A percentile compares a stretch with the other conserved stretches of the same genome.
Evolutionary conservation across 1,140 invertebrate species (phyloP).

Genomic region (Pemphigus obesinymphae): DNA sequence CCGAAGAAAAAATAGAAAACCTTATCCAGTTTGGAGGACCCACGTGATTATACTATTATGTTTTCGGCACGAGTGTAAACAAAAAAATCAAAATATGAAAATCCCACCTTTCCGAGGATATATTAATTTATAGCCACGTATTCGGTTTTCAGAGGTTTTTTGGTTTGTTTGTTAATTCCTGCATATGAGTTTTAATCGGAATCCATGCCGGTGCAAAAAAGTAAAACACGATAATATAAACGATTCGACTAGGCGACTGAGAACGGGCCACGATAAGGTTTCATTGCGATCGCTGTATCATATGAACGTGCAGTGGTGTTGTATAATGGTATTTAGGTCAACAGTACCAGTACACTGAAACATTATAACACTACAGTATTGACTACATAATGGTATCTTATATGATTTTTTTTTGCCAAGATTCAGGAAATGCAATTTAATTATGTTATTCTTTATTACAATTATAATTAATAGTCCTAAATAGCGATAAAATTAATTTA

Average conservation of each 20-base stretch:
- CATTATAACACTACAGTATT: too few species aligned
- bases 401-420: too few species aligned
- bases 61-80: neutral
- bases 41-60: neutral
- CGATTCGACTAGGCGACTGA: neutral
- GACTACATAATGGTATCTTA: too few species aligned
- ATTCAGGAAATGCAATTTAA: too few species aligned
- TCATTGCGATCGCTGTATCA: neutral
- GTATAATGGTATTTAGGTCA: neutral
- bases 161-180: neutral
- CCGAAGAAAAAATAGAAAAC: neutral
- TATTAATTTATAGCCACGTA: too few species aligned
- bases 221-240: neutral
- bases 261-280: neutral
- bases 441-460: too few species aligned
- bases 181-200: neutral
- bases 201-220: conserved; percentile 3
- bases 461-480: too few species aligned
- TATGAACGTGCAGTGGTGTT: neutral
- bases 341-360: neutral
- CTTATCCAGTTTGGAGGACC: neutral
- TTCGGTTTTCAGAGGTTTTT: neutral
- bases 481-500: too few species aligned
- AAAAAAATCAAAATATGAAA: neutral
- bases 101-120: neutral